These are phyloP conservation scores for Anguilla megastoma DNA, from an alignment of 2,797 vertebrate species.

Conservation along the genomic window DNA sequence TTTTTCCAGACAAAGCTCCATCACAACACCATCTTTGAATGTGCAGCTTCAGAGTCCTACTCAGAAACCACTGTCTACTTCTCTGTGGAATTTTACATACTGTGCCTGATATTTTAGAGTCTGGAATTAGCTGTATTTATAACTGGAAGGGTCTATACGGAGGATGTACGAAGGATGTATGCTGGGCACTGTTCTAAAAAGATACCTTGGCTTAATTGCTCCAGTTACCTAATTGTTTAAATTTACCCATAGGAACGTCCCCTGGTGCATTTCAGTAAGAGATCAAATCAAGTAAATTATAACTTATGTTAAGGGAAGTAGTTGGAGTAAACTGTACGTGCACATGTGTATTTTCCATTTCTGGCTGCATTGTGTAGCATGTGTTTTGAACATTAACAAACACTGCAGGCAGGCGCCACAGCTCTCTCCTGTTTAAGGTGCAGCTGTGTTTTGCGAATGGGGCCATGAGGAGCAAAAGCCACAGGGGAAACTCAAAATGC, in stretches of 20 bases:
- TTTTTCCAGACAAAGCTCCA: constrained; percentile 29
- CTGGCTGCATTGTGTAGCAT: constrained; percentile 42
- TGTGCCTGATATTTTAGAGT: too few species aligned
- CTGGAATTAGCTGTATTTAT: too few species aligned
- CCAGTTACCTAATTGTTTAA: too few species aligned
- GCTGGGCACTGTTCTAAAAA: too few species aligned
- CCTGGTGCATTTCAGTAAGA: too few species aligned
- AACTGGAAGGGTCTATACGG: too few species aligned
- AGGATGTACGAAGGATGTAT: too few species aligned
- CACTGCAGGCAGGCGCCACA: constrained; percentile 31
- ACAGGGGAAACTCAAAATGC: constrained; percentile 39
- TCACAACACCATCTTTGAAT: background rate
- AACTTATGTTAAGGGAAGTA: background rate
- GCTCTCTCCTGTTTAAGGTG: constrained; percentile 52
- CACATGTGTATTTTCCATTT: constrained; percentile 28
- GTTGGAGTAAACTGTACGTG: constrained; percentile 18
- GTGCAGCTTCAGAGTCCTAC: constrained; percentile 44
- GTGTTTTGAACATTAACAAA: constrained; percentile 57
- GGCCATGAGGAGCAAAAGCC: constrained; percentile 12
- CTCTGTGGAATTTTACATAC: too few species aligned
- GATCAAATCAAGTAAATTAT: too few species aligned
- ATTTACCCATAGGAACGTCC: too few species aligned
- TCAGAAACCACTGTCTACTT: too few species aligned
- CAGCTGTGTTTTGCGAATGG: constrained; percentile 40
- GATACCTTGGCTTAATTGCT: too few species aligned